Conservation (phyloP, 2,888 invertebrate genomes). For the Muscina levida region DNA sequence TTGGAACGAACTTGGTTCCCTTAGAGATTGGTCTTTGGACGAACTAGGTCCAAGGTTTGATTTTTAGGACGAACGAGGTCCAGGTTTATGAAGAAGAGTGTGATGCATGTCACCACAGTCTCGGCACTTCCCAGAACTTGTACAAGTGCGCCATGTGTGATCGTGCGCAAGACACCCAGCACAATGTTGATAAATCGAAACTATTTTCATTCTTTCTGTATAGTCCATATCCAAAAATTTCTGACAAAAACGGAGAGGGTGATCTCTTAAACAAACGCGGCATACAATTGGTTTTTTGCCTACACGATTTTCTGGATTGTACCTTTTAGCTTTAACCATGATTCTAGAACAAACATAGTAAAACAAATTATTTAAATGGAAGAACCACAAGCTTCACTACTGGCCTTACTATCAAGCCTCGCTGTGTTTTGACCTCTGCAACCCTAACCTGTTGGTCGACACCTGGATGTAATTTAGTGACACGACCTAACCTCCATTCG, state of each 20-base stretch:
- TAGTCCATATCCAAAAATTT: background rate
- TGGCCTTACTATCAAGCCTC: background rate
- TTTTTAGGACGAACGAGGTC: constrained; percentile 5
- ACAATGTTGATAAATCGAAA: too few species aligned
- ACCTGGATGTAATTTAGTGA: background rate
- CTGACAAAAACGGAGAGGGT: background rate
- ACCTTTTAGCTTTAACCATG: background rate
- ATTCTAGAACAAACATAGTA: background rate
- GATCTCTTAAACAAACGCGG: background rate
- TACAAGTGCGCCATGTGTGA: background rate
- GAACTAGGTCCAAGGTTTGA: background rate
- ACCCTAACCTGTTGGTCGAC: constrained; percentile 8
- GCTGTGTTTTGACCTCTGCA: constrained; percentile 12
- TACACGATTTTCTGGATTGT: constrained; percentile 12
- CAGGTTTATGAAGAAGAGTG: too few species aligned
- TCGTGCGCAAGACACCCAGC: background rate
- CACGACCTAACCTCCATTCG: too few species aligned
- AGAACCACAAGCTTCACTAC: constrained; percentile 5
- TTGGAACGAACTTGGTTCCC: background rate
- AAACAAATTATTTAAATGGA: too few species aligned
- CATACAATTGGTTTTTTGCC: background rate
- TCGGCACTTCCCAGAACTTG: too few species aligned
- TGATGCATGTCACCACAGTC: too few species aligned
- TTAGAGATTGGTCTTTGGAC: background rate
- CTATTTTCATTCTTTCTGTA: background rate